These are phyloP conservation scores for Bufotes viridis DNA, from an alignment of 2,797 vertebrate genomes.

Conservation along the genomic window DNA sequence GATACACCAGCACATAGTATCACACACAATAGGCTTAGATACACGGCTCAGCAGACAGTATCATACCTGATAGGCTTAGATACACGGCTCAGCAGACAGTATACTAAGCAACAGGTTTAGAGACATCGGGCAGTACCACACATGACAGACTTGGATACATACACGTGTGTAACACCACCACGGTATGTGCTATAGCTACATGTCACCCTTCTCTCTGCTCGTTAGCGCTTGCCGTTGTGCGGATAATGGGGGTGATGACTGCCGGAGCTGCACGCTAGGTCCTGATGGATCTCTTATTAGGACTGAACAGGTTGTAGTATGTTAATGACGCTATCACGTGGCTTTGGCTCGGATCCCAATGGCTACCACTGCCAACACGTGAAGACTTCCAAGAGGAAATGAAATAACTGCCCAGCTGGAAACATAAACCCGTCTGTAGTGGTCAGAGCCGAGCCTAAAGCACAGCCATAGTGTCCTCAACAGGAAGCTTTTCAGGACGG, in stretches of 20 bases:
- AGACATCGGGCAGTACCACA: not conserved
- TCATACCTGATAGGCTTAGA: not conserved
- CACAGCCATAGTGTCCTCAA: slow-evolving; percentile 69
- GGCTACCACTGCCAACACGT: slow-evolving; percentile 78
- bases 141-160: not conserved
- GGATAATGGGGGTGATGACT: slow-evolving; percentile 70
- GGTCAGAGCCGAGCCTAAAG: slow-evolving; percentile 79
- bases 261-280: slow-evolving; percentile 66
- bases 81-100: not conserved
- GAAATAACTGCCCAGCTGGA: slow-evolving; percentile 86
- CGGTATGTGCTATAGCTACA: not conserved
- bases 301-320: slow-evolving; percentile 67
- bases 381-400: slow-evolving; percentile 89
- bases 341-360: slow-evolving; percentile 75
- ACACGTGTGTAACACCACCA: not conserved
- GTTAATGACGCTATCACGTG: slow-evolving; percentile 74
- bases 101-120: not conserved
- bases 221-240: slow-evolving; percentile 49
- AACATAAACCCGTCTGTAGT: slow-evolving; percentile 84
- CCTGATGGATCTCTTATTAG: slow-evolving; percentile 72
- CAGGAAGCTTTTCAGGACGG: slow-evolving; percentile 13
- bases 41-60: not conserved
- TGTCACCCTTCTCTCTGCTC: not conserved
- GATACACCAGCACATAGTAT: not conserved
- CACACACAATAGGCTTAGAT: not conserved